These are phyloP conservation scores for Amphiprion ocellaris DNA, from an alignment of 2,113 vertebrate species.

Conservation along the genomic window DNA sequence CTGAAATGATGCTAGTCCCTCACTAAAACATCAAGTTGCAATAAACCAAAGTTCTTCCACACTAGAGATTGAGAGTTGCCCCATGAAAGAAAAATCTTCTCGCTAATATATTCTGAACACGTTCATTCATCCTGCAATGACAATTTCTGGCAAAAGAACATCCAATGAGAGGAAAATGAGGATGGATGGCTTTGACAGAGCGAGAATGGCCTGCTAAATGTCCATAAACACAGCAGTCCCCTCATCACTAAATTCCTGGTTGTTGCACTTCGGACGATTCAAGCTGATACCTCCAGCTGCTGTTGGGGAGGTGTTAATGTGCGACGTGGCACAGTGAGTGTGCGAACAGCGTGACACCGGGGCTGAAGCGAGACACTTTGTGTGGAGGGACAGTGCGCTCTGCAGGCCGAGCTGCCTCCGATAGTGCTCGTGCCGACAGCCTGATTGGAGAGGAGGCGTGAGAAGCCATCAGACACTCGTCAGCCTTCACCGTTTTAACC, in stretches of 20 bases:
- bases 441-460: slow-evolving; percentile 8
- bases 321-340: neutral
- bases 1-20: too few relatives aligned
- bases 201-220: neutral
- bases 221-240: neutral
- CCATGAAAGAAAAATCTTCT: too few relatives aligned
- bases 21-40: too few relatives aligned
- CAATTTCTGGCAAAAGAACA: too few relatives aligned
- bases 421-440: neutral
- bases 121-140: too few relatives aligned
- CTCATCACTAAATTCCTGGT: too few relatives aligned
- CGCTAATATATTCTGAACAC: too few relatives aligned
- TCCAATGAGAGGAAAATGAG: too few relatives aligned
- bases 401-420: neutral
- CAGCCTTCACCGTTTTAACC: slow-evolving; percentile 2
- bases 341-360: neutral
- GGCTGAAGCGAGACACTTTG: neutral
- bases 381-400: slow-evolving; percentile 7
- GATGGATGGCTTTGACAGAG: too few relatives aligned
- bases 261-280: slow-evolving; percentile 20
- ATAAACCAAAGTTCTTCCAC: too few relatives aligned
- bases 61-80: too few relatives aligned
- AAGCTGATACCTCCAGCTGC: slow-evolving; percentile 27
- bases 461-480: slow-evolving; percentile 29
- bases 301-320: slow-evolving; percentile 14